Base-by-base conservation (phyloP, 1,140 invertebrate species). In the Paramacrobiotus metropolitanus region DNA sequence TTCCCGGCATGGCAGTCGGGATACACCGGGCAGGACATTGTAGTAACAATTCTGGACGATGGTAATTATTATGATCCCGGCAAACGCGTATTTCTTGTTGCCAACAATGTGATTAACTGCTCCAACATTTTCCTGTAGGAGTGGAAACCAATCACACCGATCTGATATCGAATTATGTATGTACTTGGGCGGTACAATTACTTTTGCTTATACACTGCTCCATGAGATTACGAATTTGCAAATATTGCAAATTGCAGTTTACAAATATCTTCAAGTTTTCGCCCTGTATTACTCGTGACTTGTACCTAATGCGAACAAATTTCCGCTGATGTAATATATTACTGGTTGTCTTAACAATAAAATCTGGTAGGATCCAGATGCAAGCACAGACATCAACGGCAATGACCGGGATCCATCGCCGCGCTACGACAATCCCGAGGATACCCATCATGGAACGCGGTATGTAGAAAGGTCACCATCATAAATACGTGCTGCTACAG, bases 91-190 rank as follows among this genome's bases (percentile, higher is more conserved):
- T 9, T 40, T 40, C 34, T 40, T 40, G n/a, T 9, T n/a, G 34
- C 34, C 9, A 40, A 9, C 9, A n/a, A 9, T 9, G n/a, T n/a
- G n/a, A n/a, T n/a, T n/a, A n/a, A n/a, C n/a, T n/a, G n/a, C n/a
- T n/a, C n/a, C n/a, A n/a, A n/a, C n/a, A 9, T 40, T 40, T 40
- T n/a, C 9, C 34, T 40, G 34, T n/a, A 40, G 34, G 91, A 21
- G 76, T 98, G n/a, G 93, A 98, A 71, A 91, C 87, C 64, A 85
- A 90, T 74, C 92, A 97, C 79, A 92, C 92, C 0, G 93, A 98
- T 76, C 79, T 97, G 62, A 71, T 79, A 18, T 77, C 80, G 62
- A 98, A 97, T 76, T 98, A 96, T 75, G 92, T 40, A 40, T 9
- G 34, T 40, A n/a, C n/a, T n/a, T 40, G n/a, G n/a, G n/a, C n/a